phyloP scores from a whole-genome alignment of 2,797 vertebrate genomes.

The Rhinichthys osculus region DNA sequence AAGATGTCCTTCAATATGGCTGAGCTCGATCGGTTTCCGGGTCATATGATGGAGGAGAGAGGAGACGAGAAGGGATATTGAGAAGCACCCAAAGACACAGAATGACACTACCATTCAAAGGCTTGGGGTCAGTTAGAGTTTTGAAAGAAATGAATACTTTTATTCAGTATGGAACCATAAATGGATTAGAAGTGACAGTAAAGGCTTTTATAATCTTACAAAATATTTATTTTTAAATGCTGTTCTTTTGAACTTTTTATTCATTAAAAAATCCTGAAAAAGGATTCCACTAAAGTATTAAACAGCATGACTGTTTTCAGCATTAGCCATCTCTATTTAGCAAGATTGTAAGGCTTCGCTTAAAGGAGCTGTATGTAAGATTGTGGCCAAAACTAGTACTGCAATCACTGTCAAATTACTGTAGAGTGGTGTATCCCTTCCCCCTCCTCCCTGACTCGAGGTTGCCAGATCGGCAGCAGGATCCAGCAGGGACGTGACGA shows the following conservation, averaged over 20 bases:
- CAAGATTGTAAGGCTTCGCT: neutral
- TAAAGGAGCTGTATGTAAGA: no score
- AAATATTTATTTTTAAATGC: neutral
- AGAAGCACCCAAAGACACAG: neutral
- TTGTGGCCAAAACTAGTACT: no score
- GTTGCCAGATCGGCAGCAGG: no score
- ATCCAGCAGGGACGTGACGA: no score
- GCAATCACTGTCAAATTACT: no score
- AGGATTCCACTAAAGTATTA: neutral
- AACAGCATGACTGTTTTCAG: neutral
- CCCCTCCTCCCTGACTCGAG: no score
- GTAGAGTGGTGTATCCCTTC: no score
- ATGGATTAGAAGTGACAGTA: neutral
- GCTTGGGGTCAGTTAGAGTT: neutral
- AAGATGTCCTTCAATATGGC: no score
- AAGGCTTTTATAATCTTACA: neutral
- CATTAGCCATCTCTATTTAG: neutral
- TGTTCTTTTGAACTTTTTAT: neutral
- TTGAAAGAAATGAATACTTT: neutral
- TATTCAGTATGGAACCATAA: neutral
- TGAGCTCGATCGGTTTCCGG: no score
- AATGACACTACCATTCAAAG: neutral
- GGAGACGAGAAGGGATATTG: no score
- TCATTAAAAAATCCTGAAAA: neutral
- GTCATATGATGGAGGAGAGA: no score